These are phyloP conservation scores for Harpagus bidentatus DNA, from an alignment of 2,113 vertebrate genomes.

Conservation along the genomic window DNA sequence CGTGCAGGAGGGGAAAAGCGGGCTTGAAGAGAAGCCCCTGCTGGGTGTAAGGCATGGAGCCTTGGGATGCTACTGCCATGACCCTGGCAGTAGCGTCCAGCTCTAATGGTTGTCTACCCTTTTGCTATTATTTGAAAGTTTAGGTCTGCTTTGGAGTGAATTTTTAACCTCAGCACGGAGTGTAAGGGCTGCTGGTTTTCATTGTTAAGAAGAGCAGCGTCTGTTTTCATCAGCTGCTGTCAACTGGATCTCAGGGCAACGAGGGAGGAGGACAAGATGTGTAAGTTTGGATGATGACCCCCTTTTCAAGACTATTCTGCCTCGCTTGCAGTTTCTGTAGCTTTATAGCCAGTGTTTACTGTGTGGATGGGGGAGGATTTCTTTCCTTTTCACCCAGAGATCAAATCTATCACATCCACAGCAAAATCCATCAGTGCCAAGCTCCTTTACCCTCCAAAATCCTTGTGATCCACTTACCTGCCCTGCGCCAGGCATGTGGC, in stretches of 20 bases:
- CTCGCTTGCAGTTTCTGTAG: not conserved
- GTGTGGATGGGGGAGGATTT: not conserved
- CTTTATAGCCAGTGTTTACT: not conserved
- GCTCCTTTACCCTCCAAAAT: not conserved
- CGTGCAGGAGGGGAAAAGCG: not conserved
- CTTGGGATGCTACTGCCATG: rapidly evolving
- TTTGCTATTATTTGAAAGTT: not conserved
- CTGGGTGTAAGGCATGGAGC: not conserved
- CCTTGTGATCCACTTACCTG: not conserved
- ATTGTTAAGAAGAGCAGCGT: not conserved
- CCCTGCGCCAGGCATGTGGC: rapidly evolving
- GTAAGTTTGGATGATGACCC: not conserved
- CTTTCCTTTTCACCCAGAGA: not conserved
- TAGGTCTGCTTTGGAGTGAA: not conserved
- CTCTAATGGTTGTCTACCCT: rapidly evolving
- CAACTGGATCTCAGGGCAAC: not conserved
- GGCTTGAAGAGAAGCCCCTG: not conserved
- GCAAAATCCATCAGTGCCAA: not conserved
- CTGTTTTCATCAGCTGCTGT: not conserved
- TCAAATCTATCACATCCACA: not conserved
- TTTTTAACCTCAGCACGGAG: not conserved
- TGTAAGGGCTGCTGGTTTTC: not conserved
- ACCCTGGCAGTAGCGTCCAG: rapidly evolving
- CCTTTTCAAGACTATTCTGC: not conserved
- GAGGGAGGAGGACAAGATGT: not conserved